Base-by-base conservation (phyloP, 2,113 vertebrate species). In the Neotoma lepida region DNA sequence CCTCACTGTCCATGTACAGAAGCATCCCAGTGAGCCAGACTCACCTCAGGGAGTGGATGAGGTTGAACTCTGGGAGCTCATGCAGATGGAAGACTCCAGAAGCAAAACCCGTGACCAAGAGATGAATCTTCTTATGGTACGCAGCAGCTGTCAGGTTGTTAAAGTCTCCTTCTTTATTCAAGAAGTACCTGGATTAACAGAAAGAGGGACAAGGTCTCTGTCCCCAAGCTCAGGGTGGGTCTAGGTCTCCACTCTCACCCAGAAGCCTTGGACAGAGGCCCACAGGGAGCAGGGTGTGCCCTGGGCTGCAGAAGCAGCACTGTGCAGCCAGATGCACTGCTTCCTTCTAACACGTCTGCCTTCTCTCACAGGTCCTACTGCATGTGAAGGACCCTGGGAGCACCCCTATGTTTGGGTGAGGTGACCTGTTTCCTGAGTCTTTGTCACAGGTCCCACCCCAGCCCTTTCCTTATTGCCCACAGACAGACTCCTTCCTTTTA, bases 11-110 rank as follows among this genome's bases (percentile, higher is more conserved):
- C 46, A 18, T 2, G 35, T 18, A 9, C 12, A 10, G 1, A 15
- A 46, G 12, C 54, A 22, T 5, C 26, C 49, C 24, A 46, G 56
- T 0, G 9, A 35, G 51, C 26, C 15, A 39, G 58, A 0, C 96
- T 97, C 82, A 99, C 99, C 99, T 99, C 95, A 99, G 98, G 5
- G 99, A 99, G 95, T 99, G 99, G 94, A 99, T 99, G 41, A 99
- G 98, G 97, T 98, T 99, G 94, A 99, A 99, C 41, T 99, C 99
- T 0, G 99, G 99, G 49, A 99, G 99, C 77, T 99, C 99, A 0
- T 99, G 99, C 35, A 99, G 99, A 94, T 99, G 99, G 97, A 99
- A 99, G 33, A 99, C 95, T 86, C 99, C 99, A 1, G 99, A 99
- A 30, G 99, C 98, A 85, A 99, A 99, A 1, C 99, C 99, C 0